Conservation (phyloP, 1,140 invertebrate genomes). For the Calliphora vicina region DNA sequence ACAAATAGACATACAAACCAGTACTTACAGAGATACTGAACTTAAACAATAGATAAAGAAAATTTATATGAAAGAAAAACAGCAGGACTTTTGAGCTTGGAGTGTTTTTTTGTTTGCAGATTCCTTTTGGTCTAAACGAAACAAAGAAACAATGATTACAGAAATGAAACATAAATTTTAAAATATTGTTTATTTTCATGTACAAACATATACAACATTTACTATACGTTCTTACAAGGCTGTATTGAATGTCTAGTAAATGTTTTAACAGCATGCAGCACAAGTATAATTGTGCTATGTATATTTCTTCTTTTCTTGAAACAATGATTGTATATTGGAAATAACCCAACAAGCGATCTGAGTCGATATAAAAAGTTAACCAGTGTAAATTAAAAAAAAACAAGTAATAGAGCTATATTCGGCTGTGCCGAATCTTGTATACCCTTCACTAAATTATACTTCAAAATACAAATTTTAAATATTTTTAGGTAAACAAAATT, state of each 20-base stretch:
- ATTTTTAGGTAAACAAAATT: no score
- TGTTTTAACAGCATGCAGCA: background rate
- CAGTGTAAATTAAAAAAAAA: no score
- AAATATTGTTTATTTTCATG: background rate
- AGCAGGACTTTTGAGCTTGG: background rate
- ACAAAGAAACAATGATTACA: conserved; percentile 13
- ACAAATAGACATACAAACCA: background rate
- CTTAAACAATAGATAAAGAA: background rate
- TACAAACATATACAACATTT: no score
- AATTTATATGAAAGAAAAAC: background rate
- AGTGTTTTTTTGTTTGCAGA: background rate
- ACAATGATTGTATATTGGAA: background rate
- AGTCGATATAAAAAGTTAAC: no score
- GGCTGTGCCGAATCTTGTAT: no score
- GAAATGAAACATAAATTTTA: conserved; percentile 6
- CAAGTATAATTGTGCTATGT: background rate
- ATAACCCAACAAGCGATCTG: no score
- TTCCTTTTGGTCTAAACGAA: background rate
- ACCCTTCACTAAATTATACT: no score
- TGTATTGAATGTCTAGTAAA: background rate
- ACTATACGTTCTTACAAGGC: no score
- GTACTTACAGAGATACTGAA: background rate
- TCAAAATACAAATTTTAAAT: no score
- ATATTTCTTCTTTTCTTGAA: background rate
- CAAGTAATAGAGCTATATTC: no score